A percentile compares a stretch with the other conserved stretches of the same genome.
Evolutionary conservation across 1,140 invertebrate genomes (phyloP).

Genomic region (Lordiphosa mommai): DNA sequence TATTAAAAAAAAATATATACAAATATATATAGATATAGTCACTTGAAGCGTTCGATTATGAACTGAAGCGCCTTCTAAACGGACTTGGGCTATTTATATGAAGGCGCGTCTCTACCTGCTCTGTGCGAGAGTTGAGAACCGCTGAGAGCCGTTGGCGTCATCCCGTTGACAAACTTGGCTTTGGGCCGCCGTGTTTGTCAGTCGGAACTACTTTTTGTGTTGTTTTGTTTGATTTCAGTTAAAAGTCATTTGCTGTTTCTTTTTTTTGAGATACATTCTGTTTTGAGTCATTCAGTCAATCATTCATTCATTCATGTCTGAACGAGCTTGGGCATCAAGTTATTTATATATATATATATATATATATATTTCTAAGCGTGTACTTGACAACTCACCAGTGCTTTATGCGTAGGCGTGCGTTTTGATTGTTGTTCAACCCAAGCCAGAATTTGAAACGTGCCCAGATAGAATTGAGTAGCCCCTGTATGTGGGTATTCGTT

Average conservation of each 20-base stretch:
- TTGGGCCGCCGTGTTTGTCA: conserved; percentile 19
- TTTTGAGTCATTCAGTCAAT: conserved; percentile 32
- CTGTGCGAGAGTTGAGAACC: conserved; percentile 17
- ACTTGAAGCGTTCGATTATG: conserved; percentile 42
- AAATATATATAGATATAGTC: conserved; percentile 9
- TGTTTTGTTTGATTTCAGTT: conserved; percentile 45
- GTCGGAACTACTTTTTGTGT: conserved; percentile 56
- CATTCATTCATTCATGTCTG: conserved; percentile 21
- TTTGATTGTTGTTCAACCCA: conserved; percentile 5
- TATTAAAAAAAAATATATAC: conserved; percentile 1
- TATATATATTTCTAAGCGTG: conserved; percentile 50
- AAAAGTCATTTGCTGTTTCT: conserved; percentile 56
- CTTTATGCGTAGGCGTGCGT: conserved; percentile 39
- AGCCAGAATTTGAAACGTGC: not conserved
- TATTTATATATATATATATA: conserved; percentile 21
- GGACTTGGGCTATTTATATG: conserved; percentile 63
- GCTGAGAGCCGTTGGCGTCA: conserved; percentile 48
- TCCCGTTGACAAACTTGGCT: conserved; percentile 63
- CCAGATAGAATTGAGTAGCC: not conserved
- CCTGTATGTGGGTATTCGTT: not conserved
- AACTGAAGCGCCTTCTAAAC: conserved; percentile 65
- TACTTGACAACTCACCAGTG: conserved; percentile 52
- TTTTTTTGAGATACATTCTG: conserved; percentile 30
- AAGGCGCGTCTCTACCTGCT: conserved; percentile 11
- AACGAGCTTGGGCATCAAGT: conserved; percentile 13